phyloP scores from a whole-genome alignment of 53 echinoderm and acorn worm genomes.

The Echinometra lucunter region DNA sequence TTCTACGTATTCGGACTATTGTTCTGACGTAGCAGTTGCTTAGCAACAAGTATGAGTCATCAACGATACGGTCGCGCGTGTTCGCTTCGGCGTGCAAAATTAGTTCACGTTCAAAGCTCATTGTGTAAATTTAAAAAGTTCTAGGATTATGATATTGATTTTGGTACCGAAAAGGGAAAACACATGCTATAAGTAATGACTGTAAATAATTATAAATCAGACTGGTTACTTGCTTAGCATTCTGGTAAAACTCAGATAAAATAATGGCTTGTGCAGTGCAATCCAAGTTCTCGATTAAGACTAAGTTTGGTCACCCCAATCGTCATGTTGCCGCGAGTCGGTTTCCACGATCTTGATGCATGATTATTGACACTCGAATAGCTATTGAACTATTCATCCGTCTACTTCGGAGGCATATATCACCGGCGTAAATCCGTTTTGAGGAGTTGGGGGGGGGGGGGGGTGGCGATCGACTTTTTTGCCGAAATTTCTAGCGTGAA shows the following conservation, averaged over 20 bases:
- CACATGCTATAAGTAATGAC: background rate
- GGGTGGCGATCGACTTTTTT: background rate
- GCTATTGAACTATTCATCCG: slow-evolving; percentile 8
- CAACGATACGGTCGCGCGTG: background rate
- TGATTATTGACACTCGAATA: slow-evolving; percentile 51
- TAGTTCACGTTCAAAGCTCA: background rate
- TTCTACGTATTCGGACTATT: slow-evolving; percentile 13
- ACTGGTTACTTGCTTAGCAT: background rate
- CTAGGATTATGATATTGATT: background rate
- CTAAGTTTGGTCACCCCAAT: background rate
- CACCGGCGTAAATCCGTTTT: too few species aligned
- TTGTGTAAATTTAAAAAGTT: background rate
- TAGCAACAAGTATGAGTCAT: slow-evolving; percentile 59
- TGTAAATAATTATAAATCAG: background rate
- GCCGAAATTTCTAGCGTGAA: too few species aligned
- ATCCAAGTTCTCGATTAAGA: background rate
- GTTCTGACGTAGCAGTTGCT: slow-evolving; percentile 63
- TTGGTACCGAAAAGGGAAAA: background rate
- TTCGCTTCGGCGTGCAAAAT: slow-evolving; percentile 1
- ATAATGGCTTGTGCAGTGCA: background rate
- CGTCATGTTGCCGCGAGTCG: slow-evolving; percentile 5
- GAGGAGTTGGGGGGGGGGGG: too few species aligned
- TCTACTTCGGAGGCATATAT: background rate
- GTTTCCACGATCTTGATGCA: background rate
- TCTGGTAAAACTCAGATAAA: background rate